A percentile compares a stretch with the other conserved stretches of the same genome.
Conservation (phyloP, 2,797 vertebrate species). For the Champsocephalus esox region DNA sequence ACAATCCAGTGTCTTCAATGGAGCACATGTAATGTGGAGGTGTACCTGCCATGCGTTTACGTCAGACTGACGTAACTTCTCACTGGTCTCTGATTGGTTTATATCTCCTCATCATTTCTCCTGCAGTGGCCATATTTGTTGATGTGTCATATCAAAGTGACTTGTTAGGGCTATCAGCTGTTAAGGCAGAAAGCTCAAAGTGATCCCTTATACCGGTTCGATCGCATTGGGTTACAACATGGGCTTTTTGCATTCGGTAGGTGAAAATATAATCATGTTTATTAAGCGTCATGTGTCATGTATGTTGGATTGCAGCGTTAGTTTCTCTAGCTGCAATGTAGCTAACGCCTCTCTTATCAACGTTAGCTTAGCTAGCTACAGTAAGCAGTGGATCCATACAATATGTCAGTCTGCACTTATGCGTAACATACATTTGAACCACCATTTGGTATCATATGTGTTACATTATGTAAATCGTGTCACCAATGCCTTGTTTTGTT, state of each 20-base stretch:
- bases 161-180: slow-evolving; percentile 68
- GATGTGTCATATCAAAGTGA: slow-evolving; percentile 87
- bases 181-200: slow-evolving; percentile 29
- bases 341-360: slow-evolving; percentile 45
- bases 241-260: slow-evolving; percentile 63
- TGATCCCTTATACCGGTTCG: slow-evolving; percentile 32
- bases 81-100: slow-evolving; percentile 65
- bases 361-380: slow-evolving; percentile 48
- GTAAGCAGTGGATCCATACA: slow-evolving; percentile 4
- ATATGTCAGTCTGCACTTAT: slow-evolving; percentile 9
- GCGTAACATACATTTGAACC: background rate
- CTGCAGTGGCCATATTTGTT: slow-evolving; percentile 87
- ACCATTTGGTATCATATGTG: background rate
- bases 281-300: background rate
- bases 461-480: background rate
- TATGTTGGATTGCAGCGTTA: slow-evolving; percentile 27
- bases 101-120: slow-evolving; percentile 27
- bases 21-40: background rate
- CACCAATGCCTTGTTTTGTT: background rate
- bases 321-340: slow-evolving; percentile 19
- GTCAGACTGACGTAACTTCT: slow-evolving; percentile 42
- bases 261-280: slow-evolving; percentile 37
- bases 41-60: slow-evolving; percentile 6
- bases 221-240: slow-evolving; percentile 53
- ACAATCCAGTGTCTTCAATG: no score